Evolutionary conservation across 1,140 invertebrate genomes (phyloP).

Genomic region (Charaxes varanes): DNA sequence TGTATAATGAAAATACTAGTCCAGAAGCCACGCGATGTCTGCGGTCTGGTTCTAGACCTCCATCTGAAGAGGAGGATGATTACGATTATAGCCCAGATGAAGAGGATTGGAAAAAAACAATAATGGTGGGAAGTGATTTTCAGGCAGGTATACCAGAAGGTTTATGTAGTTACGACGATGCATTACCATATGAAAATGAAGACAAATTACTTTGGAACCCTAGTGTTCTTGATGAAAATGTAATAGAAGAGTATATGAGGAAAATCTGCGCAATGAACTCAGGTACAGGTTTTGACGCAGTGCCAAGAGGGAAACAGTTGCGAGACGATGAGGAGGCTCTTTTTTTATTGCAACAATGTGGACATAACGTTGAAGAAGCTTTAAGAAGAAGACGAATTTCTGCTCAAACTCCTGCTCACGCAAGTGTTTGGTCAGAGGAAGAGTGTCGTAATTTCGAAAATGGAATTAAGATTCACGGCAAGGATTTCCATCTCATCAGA

Average conservation of each 20-base stretch:
- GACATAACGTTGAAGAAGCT: slow-evolving; percentile 95
- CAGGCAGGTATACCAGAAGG: slow-evolving; percentile 96
- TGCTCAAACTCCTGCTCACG: slow-evolving; percentile 75
- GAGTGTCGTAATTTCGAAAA: slow-evolving; percentile 98
- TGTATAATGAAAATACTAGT: slow-evolving; percentile 52
- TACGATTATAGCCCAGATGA: slow-evolving; percentile 86
- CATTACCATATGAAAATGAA: slow-evolving; percentile 96
- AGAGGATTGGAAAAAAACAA: slow-evolving; percentile 89
- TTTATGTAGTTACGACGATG: slow-evolving; percentile 92
- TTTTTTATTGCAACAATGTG: slow-evolving; percentile 93
- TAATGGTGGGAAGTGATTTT: slow-evolving; percentile 96
- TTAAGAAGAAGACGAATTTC: slow-evolving; percentile 85
- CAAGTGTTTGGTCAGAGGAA: slow-evolving; percentile 96
- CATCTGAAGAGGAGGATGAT: slow-evolving; percentile 80
- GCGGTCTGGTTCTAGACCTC: slow-evolving; percentile 62
- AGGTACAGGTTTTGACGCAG: slow-evolving; percentile 73
- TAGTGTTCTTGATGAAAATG: slow-evolving; percentile 80
- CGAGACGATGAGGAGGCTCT: slow-evolving; percentile 96
- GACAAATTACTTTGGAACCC: slow-evolving; percentile 97
- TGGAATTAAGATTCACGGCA: slow-evolving; percentile 93
- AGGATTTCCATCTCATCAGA: slow-evolving; percentile 96
- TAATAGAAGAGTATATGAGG: slow-evolving; percentile 88
- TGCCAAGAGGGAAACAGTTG: slow-evolving; percentile 86
- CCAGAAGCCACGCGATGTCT: slow-evolving; percentile 59
- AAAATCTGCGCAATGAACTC: slow-evolving; percentile 76